Base-by-base conservation (phyloP, 2,888 invertebrate genomes). In the Scaptomyza flava region DNA sequence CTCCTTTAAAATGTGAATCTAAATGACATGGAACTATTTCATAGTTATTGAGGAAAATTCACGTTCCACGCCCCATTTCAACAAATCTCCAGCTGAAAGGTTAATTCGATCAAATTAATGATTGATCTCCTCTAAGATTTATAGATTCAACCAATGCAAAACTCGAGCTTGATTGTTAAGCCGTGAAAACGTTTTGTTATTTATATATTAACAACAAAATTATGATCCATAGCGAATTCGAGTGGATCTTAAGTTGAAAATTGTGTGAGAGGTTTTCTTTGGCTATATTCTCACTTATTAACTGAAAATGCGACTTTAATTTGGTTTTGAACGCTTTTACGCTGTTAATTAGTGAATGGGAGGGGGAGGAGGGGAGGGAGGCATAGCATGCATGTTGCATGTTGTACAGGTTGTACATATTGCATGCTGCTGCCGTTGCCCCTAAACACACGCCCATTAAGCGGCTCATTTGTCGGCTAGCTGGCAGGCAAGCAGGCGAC, bases 381-480 rank as follows among this genome's bases (percentile, higher is more conserved):
- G n/a, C n/a, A 17, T 23, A 23, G 27, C 27, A 27, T 27, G 6
- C 54, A 54, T 77, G 77, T 76, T 70, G 77, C 69, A 72, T 23
- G 58, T 36, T 14, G 17, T 27, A 27, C 27, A 27, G 27, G 27
- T 6, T 27, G 6, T 27, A 6, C 17, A 41, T n/a, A 61, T 61
- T 42, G 68, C 60, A 50, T 53, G 61, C 30, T 46, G 61, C 62
- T 7, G 64, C 59, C 59, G 43, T 72, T 72, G 76, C 57, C 63
- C 47, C 8, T 64, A 23, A 23, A 27, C 58, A 51, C 65, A 81
- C 77, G 79, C 67, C 83, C 78, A 83, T 82, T 79, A 81, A 53
- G 63, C 74, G 84, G 74, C 73, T 78, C 82, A 83, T 85, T 85
- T 86, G 79, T 83, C 78, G 81, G 58, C 71, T 36, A 61, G 67